A percentile compares a stretch with the other conserved stretches of the same genome.
Conservation (phyloP, 1,140 invertebrate species). For the Idris sp. region DNA sequence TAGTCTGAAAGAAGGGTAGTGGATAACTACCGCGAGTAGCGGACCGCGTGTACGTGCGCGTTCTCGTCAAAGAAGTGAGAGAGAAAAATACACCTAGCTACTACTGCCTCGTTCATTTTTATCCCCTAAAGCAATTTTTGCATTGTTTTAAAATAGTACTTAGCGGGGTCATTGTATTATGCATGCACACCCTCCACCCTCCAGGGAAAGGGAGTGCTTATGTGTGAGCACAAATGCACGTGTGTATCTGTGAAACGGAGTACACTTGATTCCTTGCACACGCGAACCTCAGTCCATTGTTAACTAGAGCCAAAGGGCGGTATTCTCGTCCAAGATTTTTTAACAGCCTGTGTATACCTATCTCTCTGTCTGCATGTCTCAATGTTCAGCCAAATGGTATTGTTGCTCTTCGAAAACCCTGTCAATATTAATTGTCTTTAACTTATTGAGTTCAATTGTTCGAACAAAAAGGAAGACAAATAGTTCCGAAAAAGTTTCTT, state of each 20-base stretch:
- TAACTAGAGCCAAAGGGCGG: constrained; percentile 70
- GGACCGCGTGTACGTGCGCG: constrained; percentile 60
- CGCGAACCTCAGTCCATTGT: constrained; percentile 78
- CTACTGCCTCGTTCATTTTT: constrained; percentile 79
- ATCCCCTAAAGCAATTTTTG: constrained; percentile 80
- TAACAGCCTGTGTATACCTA: constrained; percentile 63
- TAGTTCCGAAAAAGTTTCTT: too few species aligned
- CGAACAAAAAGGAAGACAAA: too few species aligned
- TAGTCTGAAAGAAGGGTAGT: constrained; percentile 68
- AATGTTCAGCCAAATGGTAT: constrained; percentile 23
- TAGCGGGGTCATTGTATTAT: constrained; percentile 80
- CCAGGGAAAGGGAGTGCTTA: constrained; percentile 60
- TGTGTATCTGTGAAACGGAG: constrained; percentile 73
- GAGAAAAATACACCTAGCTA: constrained; percentile 78
- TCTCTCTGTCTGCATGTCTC: constrained; percentile 11
- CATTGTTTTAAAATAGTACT: constrained; percentile 80
- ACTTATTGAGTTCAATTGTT: too few species aligned
- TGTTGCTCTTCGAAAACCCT: constrained; percentile 9
- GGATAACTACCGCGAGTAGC: constrained; percentile 71
- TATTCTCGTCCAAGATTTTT: constrained; percentile 72
- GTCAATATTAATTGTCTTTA: too few species aligned
- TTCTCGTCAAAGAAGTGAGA: constrained; percentile 70
- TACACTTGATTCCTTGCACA: constrained; percentile 79
- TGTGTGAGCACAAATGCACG: constrained; percentile 53
- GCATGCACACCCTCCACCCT: constrained; percentile 75